Base-by-base conservation (phyloP, 2,888 invertebrate species). In the Microplitis manilae region DNA sequence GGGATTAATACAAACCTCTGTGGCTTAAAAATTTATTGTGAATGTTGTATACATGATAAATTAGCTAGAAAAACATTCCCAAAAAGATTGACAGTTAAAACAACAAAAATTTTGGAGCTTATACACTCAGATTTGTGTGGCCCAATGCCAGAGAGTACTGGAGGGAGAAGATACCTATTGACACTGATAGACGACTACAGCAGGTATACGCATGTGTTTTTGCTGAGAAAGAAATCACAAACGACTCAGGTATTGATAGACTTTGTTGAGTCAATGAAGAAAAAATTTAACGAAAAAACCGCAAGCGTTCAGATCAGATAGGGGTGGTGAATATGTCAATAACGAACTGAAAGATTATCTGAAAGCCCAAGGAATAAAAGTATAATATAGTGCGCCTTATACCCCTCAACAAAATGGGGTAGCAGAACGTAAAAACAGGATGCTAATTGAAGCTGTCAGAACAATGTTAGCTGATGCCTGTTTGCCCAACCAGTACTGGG, bases 161-260 rank as follows among this genome's bases (percentile, higher is more conserved):
- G 84, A 38, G 81, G 81, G n/a, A 85, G 85, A 62, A 77, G 82
- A 20, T 86, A 84, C 73, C 20, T 86, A 1, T n/a, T 87, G 5
- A 87, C 84, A 0, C 79, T 88, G 7, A 86, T 86, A 8, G 87
- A 87, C 73, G 87, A 88, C 80, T 86, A 76, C 75, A 84, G 85
- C 5, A 78, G 84, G 61, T 87, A 82, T 67, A 83, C 84, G 7
- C 68, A 72, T 0, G 76, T 86, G 59, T 84, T 81, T 76, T 68
- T 87, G 0, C 17, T 86, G 8, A 72, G 73, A 62, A 61, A 83
- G 83, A 85, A 73, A 17, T 65, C 20, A 20, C 5, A 9, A 17
- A 9, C 20, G 81, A 70, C 13, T 38, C 76, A 80, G 69, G 20
- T 64, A 40, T 71, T 82, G 30, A 6, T 8, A 20, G 30, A 17